A percentile compares a stretch with the other conserved stretches of the same genome.
Evolutionary conservation across 2,797 vertebrate genomes (phyloP).

Genomic region (Scolopax rusticola): DNA sequence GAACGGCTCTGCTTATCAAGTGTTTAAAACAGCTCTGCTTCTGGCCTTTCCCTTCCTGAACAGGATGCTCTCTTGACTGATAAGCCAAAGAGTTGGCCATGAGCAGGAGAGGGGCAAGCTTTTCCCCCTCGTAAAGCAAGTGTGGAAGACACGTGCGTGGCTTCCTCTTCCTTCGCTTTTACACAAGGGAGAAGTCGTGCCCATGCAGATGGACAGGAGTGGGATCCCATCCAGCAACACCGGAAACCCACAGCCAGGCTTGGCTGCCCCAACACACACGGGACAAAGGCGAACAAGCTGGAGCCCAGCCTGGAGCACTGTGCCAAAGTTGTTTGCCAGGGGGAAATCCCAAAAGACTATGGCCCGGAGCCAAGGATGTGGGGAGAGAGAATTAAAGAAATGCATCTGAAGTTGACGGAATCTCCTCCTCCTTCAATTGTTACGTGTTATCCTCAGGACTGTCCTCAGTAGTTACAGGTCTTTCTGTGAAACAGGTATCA

Average conservation of each 20-base stretch:
- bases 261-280: neutral
- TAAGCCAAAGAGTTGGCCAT: neutral
- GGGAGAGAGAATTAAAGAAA: conserved; percentile 10
- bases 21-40: neutral
- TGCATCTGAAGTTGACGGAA: neutral
- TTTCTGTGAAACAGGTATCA: neutral
- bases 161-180: neutral
- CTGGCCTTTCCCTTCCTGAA: neutral
- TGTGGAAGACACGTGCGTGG: accelerated
- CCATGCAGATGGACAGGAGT: neutral
- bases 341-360: conserved; percentile 52
- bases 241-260: neutral
- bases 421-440: neutral
- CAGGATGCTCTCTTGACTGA: neutral
- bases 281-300: conserved; percentile 59
- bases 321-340: conserved; percentile 56
- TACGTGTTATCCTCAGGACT: neutral
- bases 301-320: conserved; percentile 23
- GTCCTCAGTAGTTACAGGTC: neutral
- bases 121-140: neutral
- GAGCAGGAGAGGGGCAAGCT: neutral
- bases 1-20: neutral
- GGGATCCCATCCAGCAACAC: neutral
- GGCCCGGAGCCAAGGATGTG: conserved; percentile 40
- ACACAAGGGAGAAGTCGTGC: neutral